Percentiles rank a stretch among this genome's conserved stretches.
Conservation (phyloP, 2,113 vertebrate species). For the Spilogale gracilis region DNA sequence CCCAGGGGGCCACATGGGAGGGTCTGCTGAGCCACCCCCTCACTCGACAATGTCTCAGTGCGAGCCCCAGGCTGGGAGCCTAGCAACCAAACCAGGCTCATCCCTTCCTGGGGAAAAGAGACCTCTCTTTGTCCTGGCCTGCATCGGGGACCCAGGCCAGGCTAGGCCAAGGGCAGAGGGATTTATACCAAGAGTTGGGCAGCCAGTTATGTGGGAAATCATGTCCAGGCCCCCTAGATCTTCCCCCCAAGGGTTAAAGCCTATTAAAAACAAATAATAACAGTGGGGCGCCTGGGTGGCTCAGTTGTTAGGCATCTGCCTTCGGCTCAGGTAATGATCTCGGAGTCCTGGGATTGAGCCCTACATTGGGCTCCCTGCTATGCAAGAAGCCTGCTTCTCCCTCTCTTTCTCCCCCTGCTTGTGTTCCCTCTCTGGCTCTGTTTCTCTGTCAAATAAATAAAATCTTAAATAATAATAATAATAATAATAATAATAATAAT, state of each 20-base stretch:
- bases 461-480: too few species aligned
- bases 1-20: fast-evolving
- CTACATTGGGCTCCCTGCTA: too few species aligned
- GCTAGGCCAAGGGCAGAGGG: not conserved
- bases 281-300: too few species aligned
- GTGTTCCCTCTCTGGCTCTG: too few species aligned
- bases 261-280: not conserved
- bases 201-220: not conserved
- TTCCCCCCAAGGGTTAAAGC: not conserved
- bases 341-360: too few species aligned
- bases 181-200: fast-evolving
- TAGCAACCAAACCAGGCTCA: not conserved
- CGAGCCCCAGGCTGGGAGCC: not conserved
- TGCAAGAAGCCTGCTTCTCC: too few species aligned
- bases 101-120: not conserved
- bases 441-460: too few species aligned
- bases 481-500: too few species aligned
- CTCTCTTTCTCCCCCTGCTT: too few species aligned
- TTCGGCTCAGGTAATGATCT: too few species aligned
- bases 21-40: not conserved
- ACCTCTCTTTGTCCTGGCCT: fast-evolving
- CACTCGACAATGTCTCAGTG: fast-evolving
- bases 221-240: too few species aligned
- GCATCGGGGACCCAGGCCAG: fast-evolving
- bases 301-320: too few species aligned